These are phyloP conservation scores for Sternarchorhynchus goeldii DNA, from an alignment of 2,797 vertebrate species.

Conservation along the genomic window DNA sequence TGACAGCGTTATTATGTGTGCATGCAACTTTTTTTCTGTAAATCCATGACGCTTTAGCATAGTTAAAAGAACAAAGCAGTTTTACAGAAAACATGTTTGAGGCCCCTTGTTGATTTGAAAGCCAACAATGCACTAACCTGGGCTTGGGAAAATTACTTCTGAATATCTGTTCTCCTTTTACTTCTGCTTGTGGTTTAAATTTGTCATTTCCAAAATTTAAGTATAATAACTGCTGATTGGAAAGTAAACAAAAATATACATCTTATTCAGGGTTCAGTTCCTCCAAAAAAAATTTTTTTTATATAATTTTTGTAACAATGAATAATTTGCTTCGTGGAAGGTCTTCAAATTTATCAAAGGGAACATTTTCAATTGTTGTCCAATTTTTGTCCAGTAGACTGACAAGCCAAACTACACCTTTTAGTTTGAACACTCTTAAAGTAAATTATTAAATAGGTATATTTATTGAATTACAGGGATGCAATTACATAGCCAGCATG, in stretches of 20 bases:
- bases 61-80: too few relatives aligned
- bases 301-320: not conserved
- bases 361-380: too few relatives aligned
- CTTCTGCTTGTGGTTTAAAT: not conserved
- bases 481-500: constrained; percentile 1
- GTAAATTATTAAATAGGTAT: not conserved
- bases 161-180: not conserved
- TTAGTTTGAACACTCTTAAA: not conserved
- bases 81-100: too few relatives aligned
- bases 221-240: not conserved
- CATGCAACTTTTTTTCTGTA: not conserved
- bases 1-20: not conserved
- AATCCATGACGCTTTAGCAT: not conserved
- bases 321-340: not conserved
- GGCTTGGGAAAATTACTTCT: not conserved
- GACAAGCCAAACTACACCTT: too few relatives aligned
- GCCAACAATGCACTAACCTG: not conserved
- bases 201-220: not conserved
- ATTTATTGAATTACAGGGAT: not conserved
- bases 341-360: not conserved
- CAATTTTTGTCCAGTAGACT: too few relatives aligned
- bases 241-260: not conserved
- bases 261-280: not conserved
- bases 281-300: not conserved
- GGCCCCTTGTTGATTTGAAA: too few relatives aligned